These are phyloP conservation scores for Syngnathus typhle DNA, from an alignment of 2,113 vertebrate genomes.

Conservation along the genomic window DNA sequence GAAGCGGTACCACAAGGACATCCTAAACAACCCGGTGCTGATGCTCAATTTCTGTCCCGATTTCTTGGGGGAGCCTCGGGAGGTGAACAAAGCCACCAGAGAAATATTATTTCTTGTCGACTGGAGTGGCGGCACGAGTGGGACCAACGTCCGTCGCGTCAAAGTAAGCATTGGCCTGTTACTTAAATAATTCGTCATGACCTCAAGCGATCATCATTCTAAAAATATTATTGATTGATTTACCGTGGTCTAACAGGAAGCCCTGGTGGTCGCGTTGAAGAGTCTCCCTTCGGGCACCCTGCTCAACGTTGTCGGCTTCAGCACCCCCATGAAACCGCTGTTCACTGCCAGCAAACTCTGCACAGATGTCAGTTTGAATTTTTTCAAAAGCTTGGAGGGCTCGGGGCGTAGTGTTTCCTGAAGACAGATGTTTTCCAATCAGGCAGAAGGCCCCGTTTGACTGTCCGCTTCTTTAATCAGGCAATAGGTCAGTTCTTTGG, in stretches of 20 bases:
- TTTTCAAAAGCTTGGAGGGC: background rate
- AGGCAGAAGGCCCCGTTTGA: slow-evolving; percentile 28
- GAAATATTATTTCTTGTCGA: slow-evolving; percentile 89
- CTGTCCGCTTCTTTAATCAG: slow-evolving; percentile 37
- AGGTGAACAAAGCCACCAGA: slow-evolving; percentile 78
- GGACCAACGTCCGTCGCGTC: slow-evolving; percentile 69
- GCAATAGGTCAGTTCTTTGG: slow-evolving; percentile 47
- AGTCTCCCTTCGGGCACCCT: slow-evolving; percentile 82
- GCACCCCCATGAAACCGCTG: slow-evolving; percentile 72
- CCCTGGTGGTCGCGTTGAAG: slow-evolving; percentile 84
- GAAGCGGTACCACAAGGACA: slow-evolving; percentile 93
- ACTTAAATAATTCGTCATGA: no score
- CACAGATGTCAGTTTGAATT: slow-evolving; percentile 74
- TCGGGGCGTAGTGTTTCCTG: background rate
- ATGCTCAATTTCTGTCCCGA: slow-evolving; percentile 93
- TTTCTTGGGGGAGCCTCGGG: slow-evolving; percentile 62
- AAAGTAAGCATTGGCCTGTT: slow-evolving; percentile 63
- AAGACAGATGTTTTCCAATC: slow-evolving; percentile 32
- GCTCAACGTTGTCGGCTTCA: slow-evolving; percentile 80
- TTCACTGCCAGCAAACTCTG: slow-evolving; percentile 84
- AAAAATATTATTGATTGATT: background rate
- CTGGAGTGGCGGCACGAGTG: slow-evolving; percentile 63
- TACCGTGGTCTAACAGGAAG: slow-evolving; percentile 70
- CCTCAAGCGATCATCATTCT: no score
- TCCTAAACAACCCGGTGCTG: slow-evolving; percentile 85